Evolutionary conservation across 2,797 vertebrate species (phyloP), one percentile per base, ranked within the genome.

Genomic region (Selene dorsalis): DNA sequence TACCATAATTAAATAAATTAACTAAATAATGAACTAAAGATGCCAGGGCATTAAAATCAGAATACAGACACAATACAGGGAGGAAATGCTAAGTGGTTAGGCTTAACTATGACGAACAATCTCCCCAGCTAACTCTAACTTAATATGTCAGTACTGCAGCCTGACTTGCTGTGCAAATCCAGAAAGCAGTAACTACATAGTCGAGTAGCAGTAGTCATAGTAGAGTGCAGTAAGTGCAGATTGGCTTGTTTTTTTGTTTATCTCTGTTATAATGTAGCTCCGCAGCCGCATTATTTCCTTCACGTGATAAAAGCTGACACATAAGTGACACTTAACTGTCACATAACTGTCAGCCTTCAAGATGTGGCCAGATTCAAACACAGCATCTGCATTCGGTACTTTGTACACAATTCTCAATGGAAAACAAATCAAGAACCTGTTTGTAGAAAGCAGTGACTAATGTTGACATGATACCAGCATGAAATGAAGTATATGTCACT

Each of bases 341-440:
- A 58, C 20, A 61, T 56, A 20, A 3, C 32, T 35, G 32, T 77
- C 58, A 80, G 47, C 57, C n/a, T 48, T 7, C 64, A 68, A 32
- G 18, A 63, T 64, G 53, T 63, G 52, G 22, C 84, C 69, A 9
- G 61, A 79, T 75, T 81, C 75, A 62, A 16, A 62, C 20, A 52
- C 32, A 65, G 20, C 18, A 20, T 76, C 65, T 55, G 22, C 35
- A 43, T 72, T 63, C 22, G 35, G 41, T 17, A 4, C 57, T 62
- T 61, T 24, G 50, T 4, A 24, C 4, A 52, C 7, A 11, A 52
- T 52, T 52, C 50, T 24, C 50, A 24, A 4, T 22, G 48, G 48
- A 24, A 52, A 52, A 52, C 11, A 24, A 52, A 22, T 24, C 12
- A 52, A 13, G 11, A 52, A 4, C 50, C n/a, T n/a, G 6, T 48